Base-by-base conservation (phyloP, 2,888 invertebrate species). In the Cheilosia impressa region DNA sequence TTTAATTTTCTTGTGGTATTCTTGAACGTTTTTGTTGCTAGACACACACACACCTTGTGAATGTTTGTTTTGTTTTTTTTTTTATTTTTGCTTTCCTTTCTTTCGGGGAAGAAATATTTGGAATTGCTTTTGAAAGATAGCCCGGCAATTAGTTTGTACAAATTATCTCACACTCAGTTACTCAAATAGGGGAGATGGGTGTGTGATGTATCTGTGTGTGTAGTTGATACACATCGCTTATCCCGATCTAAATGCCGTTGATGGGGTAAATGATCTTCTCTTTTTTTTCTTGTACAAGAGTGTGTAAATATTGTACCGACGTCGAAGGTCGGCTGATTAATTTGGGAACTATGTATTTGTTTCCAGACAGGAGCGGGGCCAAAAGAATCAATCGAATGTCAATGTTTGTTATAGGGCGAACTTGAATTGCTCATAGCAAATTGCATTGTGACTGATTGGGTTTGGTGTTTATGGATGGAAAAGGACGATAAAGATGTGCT, bases 111-210 rank as follows among this genome's bases (percentile, higher is more conserved):
- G 58, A 71, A 71, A 60, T 60, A 58, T 71, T 71, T 73, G 34
- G 45, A 73, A 73, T 73, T 45, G 45, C 27, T 77, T 77, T 69
- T 77, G 55, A 77, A 38, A 55, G 66, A 77, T 68, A 47, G 34
- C 45, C 45, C 62, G 24, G 60, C 60, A 77, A 77, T 77, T 77
- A 77, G 53, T 76, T 72, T 52, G 15, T 24, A 52, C 50, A 62
- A 62, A 68, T 60, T 75, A 75, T 65, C 47, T 43, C 4, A n/a
- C 52, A 43, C 13, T 22, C 50, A 47, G 63, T 7, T 10, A 15
- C 52, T 27, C 52, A 10, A 27, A 22, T 15, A 24, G 24, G 22
- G 24, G 13, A 52, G 4, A 13, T 10, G 7, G 52, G 0, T 22
- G 10, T 13, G 19, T 13, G 19, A 38, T 24, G 41, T 10, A 13